Base-by-base conservation (phyloP, 2,797 vertebrate genomes). In the Gadopsis marmoratus region DNA sequence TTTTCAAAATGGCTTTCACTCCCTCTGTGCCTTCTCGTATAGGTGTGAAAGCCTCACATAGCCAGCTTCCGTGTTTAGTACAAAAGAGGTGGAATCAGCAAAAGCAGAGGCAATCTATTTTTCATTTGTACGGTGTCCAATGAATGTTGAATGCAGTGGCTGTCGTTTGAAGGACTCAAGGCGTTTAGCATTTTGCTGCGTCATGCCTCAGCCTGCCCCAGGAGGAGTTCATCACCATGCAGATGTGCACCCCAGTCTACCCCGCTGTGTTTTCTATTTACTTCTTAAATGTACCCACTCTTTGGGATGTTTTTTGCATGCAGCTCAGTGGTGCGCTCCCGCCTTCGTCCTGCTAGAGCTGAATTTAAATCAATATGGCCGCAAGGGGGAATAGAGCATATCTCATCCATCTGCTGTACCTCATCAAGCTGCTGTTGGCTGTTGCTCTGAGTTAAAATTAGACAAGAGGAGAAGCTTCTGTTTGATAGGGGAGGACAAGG, bases 381-480 rank as follows among this genome's bases (percentile, higher is more conserved):
- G n/a, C 80, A 13, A 13, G 68, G 89, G 85, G 82, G 89, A 86
- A 56, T 54, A 41, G 78, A 90, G 84, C 82, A 81, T 71, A 85
- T 89, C 85, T 79, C 43, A 39, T 85, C 91, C 92, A 87, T 93
- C 90, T 93, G 92, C 88, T 90, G 75, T 53, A 88, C 82, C 84
- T 90, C 84, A 86, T 90, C 84, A 84, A 73, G 85, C 85, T 83
- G 79, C 85, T 84, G 88, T 74, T 82, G 84, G 83, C 74, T 87
- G 81, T 77, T 85, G 85, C 84, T 81, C 66, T 19, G 77, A 87
- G 90, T 91, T 92, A 84, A 89, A 92, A 90, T 90, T 89, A 91
- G 82, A 88, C 79, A 26, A 63, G 71, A 75, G 12, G 43, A 74
- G 67, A 78, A 76, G 81, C 64, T 54, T 73, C 78, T 73, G 64